phyloP scores from a whole-genome alignment of 1,140 invertebrate species.

The Helicoverpa zea region DNA sequence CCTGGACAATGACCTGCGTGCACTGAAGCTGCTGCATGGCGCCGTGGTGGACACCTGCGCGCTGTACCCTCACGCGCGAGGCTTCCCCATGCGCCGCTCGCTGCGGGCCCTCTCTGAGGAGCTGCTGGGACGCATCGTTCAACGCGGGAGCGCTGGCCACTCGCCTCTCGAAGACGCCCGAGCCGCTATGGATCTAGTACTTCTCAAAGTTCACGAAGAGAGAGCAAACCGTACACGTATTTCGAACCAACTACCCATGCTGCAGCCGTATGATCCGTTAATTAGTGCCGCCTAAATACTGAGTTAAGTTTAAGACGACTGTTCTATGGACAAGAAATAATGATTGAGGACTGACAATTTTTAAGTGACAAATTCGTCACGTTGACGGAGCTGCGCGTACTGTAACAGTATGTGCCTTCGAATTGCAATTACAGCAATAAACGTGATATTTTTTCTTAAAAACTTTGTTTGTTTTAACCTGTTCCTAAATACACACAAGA shows the following conservation, averaged over 20 bases:
- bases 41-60: conserved; percentile 96
- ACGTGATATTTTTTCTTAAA: conserved; percentile 82
- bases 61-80: conserved; percentile 93
- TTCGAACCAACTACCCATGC: conserved; percentile 65
- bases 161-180: conserved; percentile 96
- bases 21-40: conserved; percentile 94
- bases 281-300: conserved; percentile 79
- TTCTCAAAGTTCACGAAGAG: conserved; percentile 90
- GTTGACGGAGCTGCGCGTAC: conserved; percentile 84
- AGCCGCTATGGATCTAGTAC: conserved; percentile 94
- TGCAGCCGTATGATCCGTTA: conserved; percentile 80
- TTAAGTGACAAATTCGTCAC: conserved; percentile 74
- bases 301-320: conserved; percentile 68
- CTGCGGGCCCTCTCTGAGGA: conserved; percentile 91
- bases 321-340: conserved; percentile 71
- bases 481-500: conserved; percentile 17
- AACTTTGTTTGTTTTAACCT: conserved; percentile 67
- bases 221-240: conserved; percentile 63
- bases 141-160: conserved; percentile 92
- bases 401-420: conserved; percentile 82
- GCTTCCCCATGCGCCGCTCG: conserved; percentile 92
- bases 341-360: conserved; percentile 67
- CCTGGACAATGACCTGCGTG: conserved; percentile 96
- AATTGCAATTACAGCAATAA: conserved; percentile 84
- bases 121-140: conserved; percentile 92